A percentile compares a stretch with the other conserved stretches of the same genome.
Evolutionary conservation across 2,797 vertebrate genomes (phyloP).

Genomic region (Orientallactaga sibirica): DNA sequence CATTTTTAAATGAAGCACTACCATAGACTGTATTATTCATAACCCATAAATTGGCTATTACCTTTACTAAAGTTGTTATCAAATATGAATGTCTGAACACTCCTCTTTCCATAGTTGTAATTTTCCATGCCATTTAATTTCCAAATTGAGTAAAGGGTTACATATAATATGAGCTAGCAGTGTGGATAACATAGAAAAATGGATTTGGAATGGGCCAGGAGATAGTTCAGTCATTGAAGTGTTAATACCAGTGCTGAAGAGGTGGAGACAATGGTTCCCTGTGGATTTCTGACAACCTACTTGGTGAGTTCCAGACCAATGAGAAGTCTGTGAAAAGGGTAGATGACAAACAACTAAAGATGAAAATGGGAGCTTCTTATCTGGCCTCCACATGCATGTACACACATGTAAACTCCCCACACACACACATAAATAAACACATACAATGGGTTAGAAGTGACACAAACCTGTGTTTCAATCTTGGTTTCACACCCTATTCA

Average conservation of each 20-base stretch:
- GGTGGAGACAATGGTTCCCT: too few species aligned
- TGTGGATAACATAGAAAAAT: background rate
- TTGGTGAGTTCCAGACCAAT: too few species aligned
- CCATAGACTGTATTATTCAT: constrained; percentile 49
- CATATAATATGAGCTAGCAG: background rate
- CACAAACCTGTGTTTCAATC: background rate
- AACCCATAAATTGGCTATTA: background rate
- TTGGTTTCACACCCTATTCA: background rate
- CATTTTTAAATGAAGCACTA: constrained; percentile 41
- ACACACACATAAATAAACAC: too few species aligned
- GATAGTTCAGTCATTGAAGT: too few species aligned
- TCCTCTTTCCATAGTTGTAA: constrained; percentile 5
- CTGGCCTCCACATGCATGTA: too few species aligned
- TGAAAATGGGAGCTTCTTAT: too few species aligned
- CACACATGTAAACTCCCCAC: too few species aligned
- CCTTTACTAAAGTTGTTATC: constrained; percentile 17
- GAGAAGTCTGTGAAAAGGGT: too few species aligned
- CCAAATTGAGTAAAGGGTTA: constrained; percentile 15
- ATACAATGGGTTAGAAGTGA: background rate
- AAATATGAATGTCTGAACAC: constrained; percentile 48
- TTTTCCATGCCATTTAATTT: constrained; percentile 49
- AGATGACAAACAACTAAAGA: too few species aligned
- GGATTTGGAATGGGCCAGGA: background rate
- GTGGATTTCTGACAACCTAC: too few species aligned
- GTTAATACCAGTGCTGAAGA: too few species aligned